Percentiles rank a stretch among this genome's conserved stretches.
Conservation (phyloP, 2,113 vertebrate genomes). For the Corvus hawaiiensis region DNA sequence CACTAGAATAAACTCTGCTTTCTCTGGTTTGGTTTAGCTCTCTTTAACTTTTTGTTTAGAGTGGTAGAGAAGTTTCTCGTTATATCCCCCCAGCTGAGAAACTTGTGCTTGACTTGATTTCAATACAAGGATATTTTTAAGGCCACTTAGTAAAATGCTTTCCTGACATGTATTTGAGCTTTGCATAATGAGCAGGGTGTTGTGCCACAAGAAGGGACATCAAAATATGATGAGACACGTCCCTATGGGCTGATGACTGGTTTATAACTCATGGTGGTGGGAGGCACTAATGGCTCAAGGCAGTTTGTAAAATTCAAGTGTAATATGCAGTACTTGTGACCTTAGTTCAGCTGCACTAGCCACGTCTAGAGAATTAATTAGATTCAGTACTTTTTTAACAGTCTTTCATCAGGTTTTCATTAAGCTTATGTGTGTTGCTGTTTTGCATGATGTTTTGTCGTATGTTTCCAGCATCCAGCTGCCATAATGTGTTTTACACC, state of each 20-base stretch:
- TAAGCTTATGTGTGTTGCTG: not conserved
- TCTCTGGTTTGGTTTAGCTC: not conserved
- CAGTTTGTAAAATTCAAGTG: not conserved
- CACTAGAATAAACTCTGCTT: not conserved
- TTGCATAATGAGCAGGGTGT: not conserved
- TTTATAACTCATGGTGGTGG: not conserved
- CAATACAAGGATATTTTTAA: not conserved
- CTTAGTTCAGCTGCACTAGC: not conserved
- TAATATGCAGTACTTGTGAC: not conserved
- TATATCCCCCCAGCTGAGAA: not conserved
- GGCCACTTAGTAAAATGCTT: not conserved
- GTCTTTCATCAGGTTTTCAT: conserved; percentile 38
- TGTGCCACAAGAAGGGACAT: not conserved
- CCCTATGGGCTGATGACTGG: not conserved
- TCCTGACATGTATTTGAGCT: not conserved
- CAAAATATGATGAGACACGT: not conserved
- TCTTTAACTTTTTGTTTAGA: not conserved
- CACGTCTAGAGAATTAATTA: not conserved
- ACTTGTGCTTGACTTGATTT: not conserved
- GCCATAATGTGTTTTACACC: not conserved
- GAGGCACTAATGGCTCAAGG: not conserved
- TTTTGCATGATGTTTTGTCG: not conserved
- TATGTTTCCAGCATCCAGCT: not conserved
- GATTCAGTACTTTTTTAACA: not conserved
- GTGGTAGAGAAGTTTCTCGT: not conserved